phyloP scores from a whole-genome alignment of 2,797 vertebrate genomes.

The Halcyon smyrnensis region DNA sequence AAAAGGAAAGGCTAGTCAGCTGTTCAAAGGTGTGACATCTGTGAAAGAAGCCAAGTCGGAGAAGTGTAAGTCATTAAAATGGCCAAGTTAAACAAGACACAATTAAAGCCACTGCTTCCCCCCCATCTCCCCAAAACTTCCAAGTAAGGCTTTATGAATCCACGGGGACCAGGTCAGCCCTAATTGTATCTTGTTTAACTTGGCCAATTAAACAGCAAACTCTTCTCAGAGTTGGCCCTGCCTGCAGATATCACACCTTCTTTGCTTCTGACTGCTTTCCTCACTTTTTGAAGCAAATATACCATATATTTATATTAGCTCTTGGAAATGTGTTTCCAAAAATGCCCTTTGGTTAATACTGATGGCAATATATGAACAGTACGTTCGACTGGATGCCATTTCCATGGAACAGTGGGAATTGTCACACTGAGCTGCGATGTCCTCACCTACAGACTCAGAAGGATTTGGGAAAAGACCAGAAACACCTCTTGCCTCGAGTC shows the following conservation, averaged over 20 bases:
- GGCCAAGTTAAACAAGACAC: conserved; percentile 77
- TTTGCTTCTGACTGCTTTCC: conserved; percentile 61
- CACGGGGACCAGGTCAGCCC: conserved; percentile 72
- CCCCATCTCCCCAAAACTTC: conserved; percentile 34
- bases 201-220: conserved; percentile 77
- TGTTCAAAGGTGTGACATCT: conserved; percentile 70
- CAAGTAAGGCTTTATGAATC: conserved; percentile 66
- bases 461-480: not conserved
- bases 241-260: conserved; percentile 76
- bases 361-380: not conserved
- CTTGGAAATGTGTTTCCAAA: conserved; percentile 48
- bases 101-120: conserved; percentile 68
- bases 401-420: not conserved
- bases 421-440: not conserved
- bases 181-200: conserved; percentile 80
- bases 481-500: not conserved
- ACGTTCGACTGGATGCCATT: not conserved
- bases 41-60: conserved; percentile 70
- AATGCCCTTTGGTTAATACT: conserved; percentile 7
- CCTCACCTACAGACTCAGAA: not conserved
- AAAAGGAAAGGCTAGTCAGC: conserved; percentile 54
- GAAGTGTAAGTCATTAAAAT: conserved; percentile 60
- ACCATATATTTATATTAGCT: conserved; percentile 46
- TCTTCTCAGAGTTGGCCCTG: conserved; percentile 72
- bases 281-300: conserved; percentile 35